Percentiles rank a stretch among this genome's conserved stretches.
Conservation (phyloP, 2,113 vertebrate genomes). For the Malurus melanocephalus region DNA sequence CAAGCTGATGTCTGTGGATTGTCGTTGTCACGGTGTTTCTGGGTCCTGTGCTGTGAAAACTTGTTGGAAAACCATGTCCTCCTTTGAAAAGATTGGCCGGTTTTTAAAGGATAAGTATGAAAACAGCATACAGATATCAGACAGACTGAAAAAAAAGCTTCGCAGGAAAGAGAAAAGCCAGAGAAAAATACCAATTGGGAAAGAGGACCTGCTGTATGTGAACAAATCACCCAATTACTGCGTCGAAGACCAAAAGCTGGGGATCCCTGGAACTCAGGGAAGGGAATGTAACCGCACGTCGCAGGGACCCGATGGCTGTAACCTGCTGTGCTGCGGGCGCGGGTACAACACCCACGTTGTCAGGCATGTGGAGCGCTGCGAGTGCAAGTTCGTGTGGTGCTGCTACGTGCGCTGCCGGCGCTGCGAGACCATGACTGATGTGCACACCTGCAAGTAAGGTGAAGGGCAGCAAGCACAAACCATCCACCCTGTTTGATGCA, state of each 20-base stretch:
- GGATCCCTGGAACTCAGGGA: constrained; percentile 87
- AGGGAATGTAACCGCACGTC: constrained; percentile 90
- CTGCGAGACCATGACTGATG: constrained; percentile 94
- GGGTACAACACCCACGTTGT: constrained; percentile 96
- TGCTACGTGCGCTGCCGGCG: constrained; percentile 91
- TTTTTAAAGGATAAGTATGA: constrained; percentile 94
- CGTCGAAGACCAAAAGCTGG: constrained; percentile 81
- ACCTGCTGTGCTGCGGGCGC: constrained; percentile 91
- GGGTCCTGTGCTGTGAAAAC: constrained; percentile 98
- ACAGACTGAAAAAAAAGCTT: constrained; percentile 78
- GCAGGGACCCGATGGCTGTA: constrained; percentile 82
- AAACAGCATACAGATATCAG: constrained; percentile 85
- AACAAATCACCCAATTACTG: constrained; percentile 96
- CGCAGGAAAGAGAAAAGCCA: constrained; percentile 84
- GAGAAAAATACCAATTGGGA: constrained; percentile 67
- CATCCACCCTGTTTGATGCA: rapidly evolving
- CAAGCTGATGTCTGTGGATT: constrained; percentile 89
- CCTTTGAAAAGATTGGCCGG: constrained; percentile 85
- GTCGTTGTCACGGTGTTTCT: constrained; percentile 94
- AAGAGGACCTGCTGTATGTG: constrained; percentile 86
- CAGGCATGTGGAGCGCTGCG: constrained; percentile 86
- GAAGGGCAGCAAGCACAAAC: background rate
- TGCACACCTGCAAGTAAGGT: constrained; percentile 91
- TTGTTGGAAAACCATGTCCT: constrained; percentile 92
- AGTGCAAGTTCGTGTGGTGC: constrained; percentile 97